Percentiles rank a stretch among this genome's conserved stretches.
Evolutionary conservation across 1,140 invertebrate species (phyloP).

Genomic region (Limonius californicus): DNA sequence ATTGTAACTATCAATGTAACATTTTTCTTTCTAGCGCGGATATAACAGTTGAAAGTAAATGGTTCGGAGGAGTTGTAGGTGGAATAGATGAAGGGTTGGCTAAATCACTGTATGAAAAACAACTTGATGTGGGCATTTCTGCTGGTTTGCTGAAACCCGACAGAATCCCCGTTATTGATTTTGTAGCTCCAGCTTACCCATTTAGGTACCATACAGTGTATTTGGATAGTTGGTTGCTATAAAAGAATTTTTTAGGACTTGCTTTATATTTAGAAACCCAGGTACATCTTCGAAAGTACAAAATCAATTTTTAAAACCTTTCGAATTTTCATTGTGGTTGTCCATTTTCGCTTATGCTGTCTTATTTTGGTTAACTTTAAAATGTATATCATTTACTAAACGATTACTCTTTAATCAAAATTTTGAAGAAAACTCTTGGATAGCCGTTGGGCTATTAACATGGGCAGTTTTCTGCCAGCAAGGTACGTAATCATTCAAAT

Average conservation of each 20-base stretch:
- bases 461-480: constrained; percentile 16
- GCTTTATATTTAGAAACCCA: constrained; percentile 33
- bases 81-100: constrained; percentile 31
- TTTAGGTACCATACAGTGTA: constrained; percentile 31
- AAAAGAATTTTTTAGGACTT: constrained; percentile 25
- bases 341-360: constrained; percentile 13
- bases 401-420: not conserved
- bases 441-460: constrained; percentile 24
- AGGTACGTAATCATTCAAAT: constrained; percentile 4
- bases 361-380: not conserved
- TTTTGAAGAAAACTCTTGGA: constrained; percentile 20
- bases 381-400: constrained; percentile 24
- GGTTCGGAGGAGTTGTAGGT: constrained; percentile 33
- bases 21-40: no score
- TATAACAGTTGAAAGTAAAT: constrained; percentile 13
- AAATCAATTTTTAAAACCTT: constrained; percentile 33
- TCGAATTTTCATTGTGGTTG: constrained; percentile 27
- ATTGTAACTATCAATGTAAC: no score
- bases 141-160: constrained; percentile 17
- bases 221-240: no score
- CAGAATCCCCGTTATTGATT: constrained; percentile 32
- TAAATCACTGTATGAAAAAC: constrained; percentile 24
- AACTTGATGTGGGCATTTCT: constrained; percentile 23
- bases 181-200: constrained; percentile 31
- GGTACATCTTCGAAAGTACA: constrained; percentile 24